Conservation (phyloP, 2,797 vertebrate genomes). For the Ptychobarbus kaznakovi region DNA sequence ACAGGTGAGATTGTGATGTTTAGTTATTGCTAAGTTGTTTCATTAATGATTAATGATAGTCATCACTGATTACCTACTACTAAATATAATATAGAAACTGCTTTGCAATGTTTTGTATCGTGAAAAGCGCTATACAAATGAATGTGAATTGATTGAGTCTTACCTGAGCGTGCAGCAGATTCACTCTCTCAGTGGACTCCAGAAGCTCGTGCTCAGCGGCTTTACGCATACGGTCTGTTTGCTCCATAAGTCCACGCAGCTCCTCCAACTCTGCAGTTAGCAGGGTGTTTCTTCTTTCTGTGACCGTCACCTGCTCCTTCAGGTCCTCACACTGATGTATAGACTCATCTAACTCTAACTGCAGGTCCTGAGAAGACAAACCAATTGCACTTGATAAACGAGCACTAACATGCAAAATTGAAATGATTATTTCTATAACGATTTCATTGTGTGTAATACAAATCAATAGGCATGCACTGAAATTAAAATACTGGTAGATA, state of each 20-base stretch:
- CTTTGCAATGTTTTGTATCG: neutral
- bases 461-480: neutral
- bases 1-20: neutral
- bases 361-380: slow-evolving; percentile 77
- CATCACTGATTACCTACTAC: neutral
- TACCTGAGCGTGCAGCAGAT: slow-evolving; percentile 88
- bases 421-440: neutral
- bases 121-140: neutral
- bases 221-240: slow-evolving; percentile 84
- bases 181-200: slow-evolving; percentile 84
- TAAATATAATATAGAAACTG: neutral
- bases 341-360: slow-evolving; percentile 85
- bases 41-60: neutral
- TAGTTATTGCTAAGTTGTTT: neutral
- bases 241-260: slow-evolving; percentile 81
- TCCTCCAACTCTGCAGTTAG: slow-evolving; percentile 86
- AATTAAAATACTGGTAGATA: neutral
- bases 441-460: neutral
- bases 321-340: slow-evolving; percentile 82
- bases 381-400: neutral
- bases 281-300: slow-evolving; percentile 85
- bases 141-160: neutral
- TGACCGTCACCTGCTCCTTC: slow-evolving; percentile 82
- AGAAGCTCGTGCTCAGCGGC: slow-evolving; percentile 88
- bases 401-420: neutral